Base-by-base conservation (phyloP, 2,113 vertebrate genomes). In the Halichoerus grypus region DNA sequence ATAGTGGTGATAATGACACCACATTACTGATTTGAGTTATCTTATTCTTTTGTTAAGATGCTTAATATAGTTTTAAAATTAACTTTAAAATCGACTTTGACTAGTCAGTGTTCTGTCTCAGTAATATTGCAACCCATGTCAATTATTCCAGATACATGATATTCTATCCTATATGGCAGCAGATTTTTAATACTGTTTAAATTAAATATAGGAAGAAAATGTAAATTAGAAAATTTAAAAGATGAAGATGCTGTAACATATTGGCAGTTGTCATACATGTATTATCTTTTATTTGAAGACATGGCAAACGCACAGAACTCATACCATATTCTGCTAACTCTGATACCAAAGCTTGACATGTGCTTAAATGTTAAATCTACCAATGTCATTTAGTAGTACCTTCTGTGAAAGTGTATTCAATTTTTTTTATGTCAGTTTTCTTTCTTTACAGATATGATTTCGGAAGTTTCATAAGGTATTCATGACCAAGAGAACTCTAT, bases 41-140 rank as follows among this genome's bases (percentile, higher is more conserved):
- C 94, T 91, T 80, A 77, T 92, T 31, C 76, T 53, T 91, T 97
- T 96, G n/a, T 87, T 89, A 90, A 39, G 69, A 97, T 96, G 95
- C 95, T 95, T 97, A 95, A 98, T 94, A 96, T 96, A 87, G 87
- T 93, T 97, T 97, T 84, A 0, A 96, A 97, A 97, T 97, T 97
- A 97, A 97, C 95, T 97, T 97, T 90, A 92, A 97, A 98, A 96
- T 97, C 96, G 96, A 95, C 91, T 98, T 96, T 92, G 82, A 95
- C 67, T 57, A 97, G 79, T 46, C 72, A 91, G 21, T 24, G 26
- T 92, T 98, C 88, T 72, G 26, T 77, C 92, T 97, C 42, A 65
- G 94, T 93, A 91, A 95, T 96, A 97, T 84, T 96, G 53, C 33
- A 97, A 81, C 82, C n/a, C 49, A 18, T 61, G 82, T 95, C 97